These are phyloP conservation scores for Pollenia griseotomentosa DNA, from an alignment of 2,888 invertebrate genomes.

Conservation along the genomic window DNA sequence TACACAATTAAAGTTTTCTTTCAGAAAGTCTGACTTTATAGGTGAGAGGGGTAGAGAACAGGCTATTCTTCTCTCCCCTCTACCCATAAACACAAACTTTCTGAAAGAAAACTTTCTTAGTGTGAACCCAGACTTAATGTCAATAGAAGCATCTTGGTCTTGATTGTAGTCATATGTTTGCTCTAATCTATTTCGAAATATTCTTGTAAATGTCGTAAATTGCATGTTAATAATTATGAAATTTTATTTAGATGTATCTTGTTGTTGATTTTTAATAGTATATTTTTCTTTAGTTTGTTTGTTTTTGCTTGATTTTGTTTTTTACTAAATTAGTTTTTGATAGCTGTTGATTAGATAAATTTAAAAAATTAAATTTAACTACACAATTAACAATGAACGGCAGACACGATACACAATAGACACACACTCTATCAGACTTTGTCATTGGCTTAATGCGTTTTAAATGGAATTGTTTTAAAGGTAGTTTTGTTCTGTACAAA, in stretches of 20 bases:
- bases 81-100: no score
- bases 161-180: neutral
- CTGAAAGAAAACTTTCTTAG: no score
- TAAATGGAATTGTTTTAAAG: constrained; percentile 65
- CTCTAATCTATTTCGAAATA: no score
- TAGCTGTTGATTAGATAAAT: constrained; percentile 51
- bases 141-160: neutral
- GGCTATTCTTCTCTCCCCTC: no score
- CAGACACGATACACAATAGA: constrained; percentile 66
- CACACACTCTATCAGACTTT: constrained; percentile 63
- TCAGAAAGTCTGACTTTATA: no score
- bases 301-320: constrained; percentile 32
- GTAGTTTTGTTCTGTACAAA: constrained; percentile 31
- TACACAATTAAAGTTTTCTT: no score
- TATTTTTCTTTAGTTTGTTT: constrained; percentile 36
- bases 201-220: no score
- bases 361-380: constrained; percentile 69
- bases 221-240: no score
- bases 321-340: constrained; percentile 39
- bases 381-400: constrained; percentile 66
- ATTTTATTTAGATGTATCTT: constrained; percentile 4
- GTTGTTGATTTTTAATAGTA: neutral
- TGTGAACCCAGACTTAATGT: no score
- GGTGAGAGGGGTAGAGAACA: no score
- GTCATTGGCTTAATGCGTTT: constrained; percentile 66